Base-by-base conservation (phyloP, 2,888 invertebrate genomes). In the Xestia c-nigrum region DNA sequence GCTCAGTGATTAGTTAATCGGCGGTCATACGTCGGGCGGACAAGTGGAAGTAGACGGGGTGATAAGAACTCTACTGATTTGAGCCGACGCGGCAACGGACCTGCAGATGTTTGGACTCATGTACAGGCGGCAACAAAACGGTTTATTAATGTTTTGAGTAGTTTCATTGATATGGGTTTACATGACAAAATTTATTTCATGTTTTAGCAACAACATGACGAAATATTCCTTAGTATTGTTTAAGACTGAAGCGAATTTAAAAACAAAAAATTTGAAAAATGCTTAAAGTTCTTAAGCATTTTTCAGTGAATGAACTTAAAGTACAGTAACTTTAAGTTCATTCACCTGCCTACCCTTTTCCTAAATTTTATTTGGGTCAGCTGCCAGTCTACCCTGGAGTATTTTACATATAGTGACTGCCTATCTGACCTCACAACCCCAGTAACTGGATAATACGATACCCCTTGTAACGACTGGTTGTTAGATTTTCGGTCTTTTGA, bases 31-130 rank as follows among this genome's bases (percentile, higher is more conserved):
- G 89, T 89, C 89, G 85, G 87, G 76, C 87, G 82, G 91, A 90
- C 92, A 89, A 90, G 91, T 92, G 90, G 91, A 90, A 87, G 88
- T 87, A 90, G 90, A 90, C 90, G 84, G 83, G 76, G 85, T 89
- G 92, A 92, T 91, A 92, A 92, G 90, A 91, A 90, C 89, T 91
- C 90, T 92, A 93, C 90, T 93, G 91, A 93, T 92, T 90, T 89
- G 87, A 69, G 87, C 88, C 89, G 92, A 64, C 64, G 85, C 87
- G 88, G 89, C 90, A 90, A 83, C 86, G 87, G 81, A 89, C 87
- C 88, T 88, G 87, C 86, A 87, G 90, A 92, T 88, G 90, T 89
- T 82, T 78, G 67, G 69, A 77, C 74, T 75, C 63, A 77, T 76
- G 83, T 88, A 85, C 77, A 83, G 52, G 50, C 78, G 68, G 46